Base-by-base conservation (phyloP, 2,113 vertebrate genomes). In the Pseudolaguvia tuberculata region DNA sequence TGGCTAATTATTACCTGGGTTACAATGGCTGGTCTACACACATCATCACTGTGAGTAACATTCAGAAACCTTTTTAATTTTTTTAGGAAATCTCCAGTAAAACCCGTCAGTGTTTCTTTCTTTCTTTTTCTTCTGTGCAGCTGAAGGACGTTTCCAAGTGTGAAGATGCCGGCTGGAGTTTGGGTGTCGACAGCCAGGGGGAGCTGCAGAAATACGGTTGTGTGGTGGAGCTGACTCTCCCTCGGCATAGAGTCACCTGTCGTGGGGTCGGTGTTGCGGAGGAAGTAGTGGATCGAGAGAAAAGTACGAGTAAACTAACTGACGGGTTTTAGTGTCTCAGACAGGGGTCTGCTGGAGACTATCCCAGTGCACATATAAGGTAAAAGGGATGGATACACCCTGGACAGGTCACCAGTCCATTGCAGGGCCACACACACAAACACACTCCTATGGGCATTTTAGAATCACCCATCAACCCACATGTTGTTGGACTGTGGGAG, bases 21-120 rank as follows among this genome's bases (percentile, higher is more conserved):
- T 92, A 92, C 70, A 89, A 87, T 1, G 89, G 92, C n/a, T 93
- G 91, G 90, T 90, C 83, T 52, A 90, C 88, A 75, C 85, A 59
- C 56, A 88, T 93, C 52, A 58, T 92, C 55, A 88, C 81, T 17
- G 92, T 93, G 85, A 89, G 85, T 25, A 66, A 35, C n/a, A 31
- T 18, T 20, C 0, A 27, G 15, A 66, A 47, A 48, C 10, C 14
- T 20, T 10, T 45, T 45, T n/a, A n/a, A n/a, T n/a, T n/a, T n/a
- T n/a, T n/a, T n/a, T n/a, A n/a, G n/a, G n/a, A n/a, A n/a, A n/a
- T n/a, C n/a, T n/a, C n/a, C n/a, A n/a, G n/a, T n/a, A n/a, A 8
- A 5, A 14, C 21, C 25, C 1, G 13, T 58, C 13, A 20, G 13
- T 58, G 23, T 29, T 47, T 18, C 67, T 35, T 3, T 35, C 6